Evolutionary conservation across 1,140 invertebrate species (phyloP).

Genomic region (Drosophila lowei): DNA sequence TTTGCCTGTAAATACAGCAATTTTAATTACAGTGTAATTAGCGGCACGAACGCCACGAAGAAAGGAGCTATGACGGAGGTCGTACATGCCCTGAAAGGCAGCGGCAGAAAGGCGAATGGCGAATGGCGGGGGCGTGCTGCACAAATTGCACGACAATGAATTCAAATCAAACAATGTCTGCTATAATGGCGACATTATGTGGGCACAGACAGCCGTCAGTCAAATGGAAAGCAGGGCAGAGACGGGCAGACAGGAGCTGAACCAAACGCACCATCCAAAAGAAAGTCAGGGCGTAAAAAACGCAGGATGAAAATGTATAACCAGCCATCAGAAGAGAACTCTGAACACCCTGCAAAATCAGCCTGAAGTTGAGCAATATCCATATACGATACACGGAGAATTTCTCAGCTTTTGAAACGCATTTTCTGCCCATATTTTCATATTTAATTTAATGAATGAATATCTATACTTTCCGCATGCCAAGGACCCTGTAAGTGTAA

Average conservation of each 20-base stretch:
- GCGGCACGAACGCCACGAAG: slow-evolving; percentile 61
- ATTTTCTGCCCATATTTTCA: no score
- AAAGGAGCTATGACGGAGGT: slow-evolving; percentile 28
- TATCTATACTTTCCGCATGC: no score
- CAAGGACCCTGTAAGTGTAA: neutral
- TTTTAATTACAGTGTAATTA: slow-evolving; percentile 81
- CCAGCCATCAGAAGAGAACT: neutral
- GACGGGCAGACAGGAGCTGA: neutral
- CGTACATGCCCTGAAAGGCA: neutral
- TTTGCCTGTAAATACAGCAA: slow-evolving; percentile 64
- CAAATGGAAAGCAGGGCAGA: slow-evolving; percentile 25
- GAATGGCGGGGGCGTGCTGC: slow-evolving; percentile 25
- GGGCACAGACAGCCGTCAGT: slow-evolving; percentile 53
- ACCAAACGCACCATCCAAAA: slow-evolving; percentile 1
- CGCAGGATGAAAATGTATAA: slow-evolving; percentile 25
- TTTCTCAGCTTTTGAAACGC: no score
- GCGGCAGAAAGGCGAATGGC: slow-evolving; percentile 1
- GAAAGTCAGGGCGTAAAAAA: slow-evolving; percentile 18
- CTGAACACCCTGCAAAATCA: neutral
- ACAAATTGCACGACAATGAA: slow-evolving; percentile 74
- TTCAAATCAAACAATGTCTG: slow-evolving; percentile 79
- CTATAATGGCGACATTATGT: slow-evolving; percentile 72
- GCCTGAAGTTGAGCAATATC: no score
- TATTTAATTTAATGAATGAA: no score
- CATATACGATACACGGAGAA: neutral